Percentiles rank a stretch among this genome's conserved stretches.
These are phyloP conservation scores for Melanotaenia pygmaea DNA, from an alignment of 2,797 vertebrate genomes.

Conservation along the genomic window DNA sequence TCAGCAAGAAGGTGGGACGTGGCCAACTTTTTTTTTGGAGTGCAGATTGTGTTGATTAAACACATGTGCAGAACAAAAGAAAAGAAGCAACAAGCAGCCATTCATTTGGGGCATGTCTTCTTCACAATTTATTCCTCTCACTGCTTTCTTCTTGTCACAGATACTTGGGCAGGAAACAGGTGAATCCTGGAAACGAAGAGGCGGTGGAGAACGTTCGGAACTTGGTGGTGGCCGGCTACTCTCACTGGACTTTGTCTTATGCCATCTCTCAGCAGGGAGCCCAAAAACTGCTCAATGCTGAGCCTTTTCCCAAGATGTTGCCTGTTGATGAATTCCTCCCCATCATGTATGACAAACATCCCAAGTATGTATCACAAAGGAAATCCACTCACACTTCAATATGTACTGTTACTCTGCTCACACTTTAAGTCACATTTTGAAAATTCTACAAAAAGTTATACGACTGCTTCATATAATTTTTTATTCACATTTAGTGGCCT, in stretches of 20 bases:
- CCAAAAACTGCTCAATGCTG: slow-evolving; percentile 89
- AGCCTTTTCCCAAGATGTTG: slow-evolving; percentile 93
- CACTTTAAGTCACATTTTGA: neutral
- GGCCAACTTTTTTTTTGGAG: neutral
- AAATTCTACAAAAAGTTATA: neutral
- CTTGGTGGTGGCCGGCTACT: slow-evolving; percentile 90
- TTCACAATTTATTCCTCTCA: neutral
- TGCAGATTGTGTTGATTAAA: neutral
- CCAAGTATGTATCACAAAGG: slow-evolving; percentile 85
- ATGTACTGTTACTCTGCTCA: neutral
- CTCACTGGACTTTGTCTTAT: slow-evolving; percentile 96
- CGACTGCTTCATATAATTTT: neutral
- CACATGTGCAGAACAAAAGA: slow-evolving; percentile 32
- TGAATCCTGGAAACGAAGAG: slow-evolving; percentile 87
- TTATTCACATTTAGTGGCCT: slow-evolving; percentile 4
- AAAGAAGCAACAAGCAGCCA: neutral
- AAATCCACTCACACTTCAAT: neutral
- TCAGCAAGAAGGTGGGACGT: neutral
- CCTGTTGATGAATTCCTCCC: slow-evolving; percentile 97
- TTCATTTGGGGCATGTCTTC: neutral
- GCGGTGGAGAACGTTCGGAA: slow-evolving; percentile 85
- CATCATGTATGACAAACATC: slow-evolving; percentile 97
- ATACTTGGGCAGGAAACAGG: slow-evolving; percentile 96
- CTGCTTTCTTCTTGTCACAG: slow-evolving; percentile 68
- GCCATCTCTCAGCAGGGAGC: slow-evolving; percentile 90